A percentile compares a stretch with the other conserved stretches of the same genome.
phyloP scores from a whole-genome alignment of 2,888 invertebrate genomes.

The Agrotis ipsilon region DNA sequence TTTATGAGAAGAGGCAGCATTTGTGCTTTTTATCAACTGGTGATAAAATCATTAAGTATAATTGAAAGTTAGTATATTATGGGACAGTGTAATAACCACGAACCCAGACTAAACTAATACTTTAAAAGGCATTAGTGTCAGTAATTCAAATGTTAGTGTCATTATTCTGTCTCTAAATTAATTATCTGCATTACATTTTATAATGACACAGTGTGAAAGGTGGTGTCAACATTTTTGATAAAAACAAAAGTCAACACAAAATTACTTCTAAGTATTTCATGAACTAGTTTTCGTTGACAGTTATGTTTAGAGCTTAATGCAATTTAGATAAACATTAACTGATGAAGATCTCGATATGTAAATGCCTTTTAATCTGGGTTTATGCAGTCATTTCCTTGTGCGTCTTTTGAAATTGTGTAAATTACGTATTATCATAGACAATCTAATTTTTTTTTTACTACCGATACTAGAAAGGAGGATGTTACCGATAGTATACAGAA shows the following conservation, averaged over 20 bases:
- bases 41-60: slow-evolving; percentile 21
- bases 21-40: slow-evolving; percentile 6
- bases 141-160: slow-evolving; percentile 4
- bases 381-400: slow-evolving; percentile 31
- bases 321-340: slow-evolving; percentile 20
- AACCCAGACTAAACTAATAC: not conserved
- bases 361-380: slow-evolving; percentile 8
- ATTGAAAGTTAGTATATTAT: slow-evolving; percentile 16
- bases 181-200: slow-evolving; percentile 14
- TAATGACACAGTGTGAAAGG: slow-evolving; percentile 38
- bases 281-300: slow-evolving; percentile 33
- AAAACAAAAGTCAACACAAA: slow-evolving; percentile 26
- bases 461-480: too few species aligned
- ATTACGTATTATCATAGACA: too few species aligned
- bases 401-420: slow-evolving; percentile 23
- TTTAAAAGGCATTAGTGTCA: slow-evolving; percentile 6
- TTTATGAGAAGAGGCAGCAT: not conserved
- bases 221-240: slow-evolving; percentile 13
- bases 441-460: too few species aligned
- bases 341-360: slow-evolving; percentile 23
- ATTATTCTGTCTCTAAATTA: slow-evolving; percentile 17
- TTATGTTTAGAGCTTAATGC: slow-evolving; percentile 22
- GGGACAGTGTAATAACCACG: not conserved
- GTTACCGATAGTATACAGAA: too few species aligned
- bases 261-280: not conserved